Conservation (phyloP, 1,140 invertebrate species). For the Orius insidiosus region DNA sequence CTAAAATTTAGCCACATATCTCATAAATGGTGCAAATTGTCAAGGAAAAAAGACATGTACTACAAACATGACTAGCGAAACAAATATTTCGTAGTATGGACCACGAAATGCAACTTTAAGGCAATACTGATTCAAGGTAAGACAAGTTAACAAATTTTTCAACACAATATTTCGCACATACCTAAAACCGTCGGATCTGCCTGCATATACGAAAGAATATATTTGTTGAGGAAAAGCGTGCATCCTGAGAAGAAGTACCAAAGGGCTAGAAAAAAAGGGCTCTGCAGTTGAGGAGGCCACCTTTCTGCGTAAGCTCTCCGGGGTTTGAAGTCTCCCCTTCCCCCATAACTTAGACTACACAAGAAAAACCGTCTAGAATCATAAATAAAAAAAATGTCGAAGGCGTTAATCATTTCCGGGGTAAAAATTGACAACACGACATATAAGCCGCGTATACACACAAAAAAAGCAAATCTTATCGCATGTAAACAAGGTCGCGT, state of each 20-base stretch:
- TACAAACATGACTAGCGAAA: not conserved
- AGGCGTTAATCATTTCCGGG: no score
- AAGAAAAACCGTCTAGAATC: no score
- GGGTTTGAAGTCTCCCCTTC: no score
- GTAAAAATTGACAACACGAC: no score
- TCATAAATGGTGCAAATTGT: not conserved
- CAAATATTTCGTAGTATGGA: no score
- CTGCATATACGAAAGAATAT: conserved; percentile 56
- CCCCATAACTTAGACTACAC: no score
- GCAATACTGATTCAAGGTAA: not conserved
- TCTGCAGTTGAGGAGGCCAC: conserved; percentile 39
- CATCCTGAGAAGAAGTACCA: conserved; percentile 67
- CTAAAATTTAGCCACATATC: not conserved
- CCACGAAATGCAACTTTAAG: not conserved
- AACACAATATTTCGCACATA: conserved; percentile 33
- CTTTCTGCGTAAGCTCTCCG: no score
- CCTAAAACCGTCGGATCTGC: conserved; percentile 65
- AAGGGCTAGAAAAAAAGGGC: conserved; percentile 47
- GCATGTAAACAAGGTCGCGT: no score
- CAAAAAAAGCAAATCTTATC: no score
- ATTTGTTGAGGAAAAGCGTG: conserved; percentile 71
- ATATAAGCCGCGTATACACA: no score
- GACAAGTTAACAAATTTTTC: conserved; percentile 3
- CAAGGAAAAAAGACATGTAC: no score
- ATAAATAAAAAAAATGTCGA: no score